Evolutionary conservation across 2,888 invertebrate genomes (phyloP).

Genomic region (Drosophila rubida): DNA sequence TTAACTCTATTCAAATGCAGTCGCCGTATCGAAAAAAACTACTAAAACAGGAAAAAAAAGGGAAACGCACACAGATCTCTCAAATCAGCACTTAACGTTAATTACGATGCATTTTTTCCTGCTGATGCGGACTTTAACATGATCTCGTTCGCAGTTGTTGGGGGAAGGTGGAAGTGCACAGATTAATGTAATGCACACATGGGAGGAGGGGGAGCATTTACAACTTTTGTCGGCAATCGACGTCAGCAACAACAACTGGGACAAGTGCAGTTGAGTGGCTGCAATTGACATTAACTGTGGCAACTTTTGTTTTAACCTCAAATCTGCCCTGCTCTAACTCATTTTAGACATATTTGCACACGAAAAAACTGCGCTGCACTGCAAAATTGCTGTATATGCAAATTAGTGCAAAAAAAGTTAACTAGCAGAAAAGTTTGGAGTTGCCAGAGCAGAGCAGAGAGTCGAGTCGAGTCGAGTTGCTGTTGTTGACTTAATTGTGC

Average conservation of each 20-base stretch:
- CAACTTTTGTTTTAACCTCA: conserved; percentile 39
- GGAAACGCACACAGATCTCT: conserved; percentile 27
- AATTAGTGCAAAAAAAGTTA: conserved; percentile 55
- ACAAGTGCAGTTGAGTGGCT: conserved; percentile 37
- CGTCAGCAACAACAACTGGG: conserved; percentile 30
- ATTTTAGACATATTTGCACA: conserved; percentile 13
- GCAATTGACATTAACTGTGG: conserved; percentile 76
- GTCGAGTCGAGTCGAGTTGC: conserved; percentile 16
- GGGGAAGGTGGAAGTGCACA: neutral
- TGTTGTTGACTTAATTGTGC: conserved; percentile 76
- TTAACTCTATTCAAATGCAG: conserved; percentile 53
- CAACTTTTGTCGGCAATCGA: conserved; percentile 59
- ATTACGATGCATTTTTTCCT: conserved; percentile 55
- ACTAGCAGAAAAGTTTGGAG: conserved; percentile 34
- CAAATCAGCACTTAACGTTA: conserved; percentile 78
- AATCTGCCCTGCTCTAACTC: conserved; percentile 32
- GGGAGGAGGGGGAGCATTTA: conserved; percentile 13
- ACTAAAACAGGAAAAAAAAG: too few relatives aligned
- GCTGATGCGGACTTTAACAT: conserved; percentile 54
- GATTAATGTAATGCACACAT: conserved; percentile 52
- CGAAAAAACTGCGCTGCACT: conserved; percentile 32
- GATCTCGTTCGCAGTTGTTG: conserved; percentile 30
- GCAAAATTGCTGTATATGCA: conserved; percentile 57
- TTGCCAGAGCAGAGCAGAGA: neutral
- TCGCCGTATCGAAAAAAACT: neutral